Conservation (phyloP, 2,888 invertebrate genomes). For the Drosophila leonis region DNA sequence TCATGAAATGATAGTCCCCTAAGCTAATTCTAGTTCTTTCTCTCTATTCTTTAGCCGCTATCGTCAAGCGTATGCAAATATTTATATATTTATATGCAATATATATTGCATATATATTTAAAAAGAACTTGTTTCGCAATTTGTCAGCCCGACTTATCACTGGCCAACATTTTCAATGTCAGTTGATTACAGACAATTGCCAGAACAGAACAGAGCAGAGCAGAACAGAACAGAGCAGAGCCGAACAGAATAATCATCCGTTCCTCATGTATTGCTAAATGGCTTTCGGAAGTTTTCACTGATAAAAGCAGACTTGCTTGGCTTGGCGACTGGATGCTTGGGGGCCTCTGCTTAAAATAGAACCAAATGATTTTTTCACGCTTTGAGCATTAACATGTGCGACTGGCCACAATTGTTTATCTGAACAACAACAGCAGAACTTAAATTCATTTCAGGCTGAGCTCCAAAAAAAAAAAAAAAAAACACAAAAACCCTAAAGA, state of each 20-base stretch:
- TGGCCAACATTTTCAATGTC: constrained; percentile 56
- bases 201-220: constrained; percentile 29
- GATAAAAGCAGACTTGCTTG: constrained; percentile 39
- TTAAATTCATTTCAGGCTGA: constrained; percentile 26
- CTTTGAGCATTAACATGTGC: constrained; percentile 52
- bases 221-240: constrained; percentile 19
- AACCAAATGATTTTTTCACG: constrained; percentile 43
- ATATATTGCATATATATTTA: neutral
- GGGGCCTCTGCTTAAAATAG: constrained; percentile 40
- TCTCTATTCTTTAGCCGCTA: neutral
- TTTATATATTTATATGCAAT: neutral
- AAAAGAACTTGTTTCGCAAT: constrained; percentile 43
- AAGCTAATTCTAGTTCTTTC: neutral
- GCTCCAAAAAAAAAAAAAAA: constrained; percentile 11
- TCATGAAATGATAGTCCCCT: constrained; percentile 29
- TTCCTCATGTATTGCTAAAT: constrained; percentile 37
- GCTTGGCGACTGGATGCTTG: constrained; percentile 17
- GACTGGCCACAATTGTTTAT: constrained; percentile 33
- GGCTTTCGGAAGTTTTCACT: constrained; percentile 53
- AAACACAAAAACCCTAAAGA: neutral
- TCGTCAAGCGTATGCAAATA: neutral
- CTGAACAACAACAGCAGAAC: constrained; percentile 23
- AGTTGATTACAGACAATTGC: constrained; percentile 54
- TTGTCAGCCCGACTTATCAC: constrained; percentile 41
- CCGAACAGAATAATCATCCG: constrained; percentile 17